Conservation (phyloP, 2,888 invertebrate genomes). For the Drosophila buzzatii region DNA sequence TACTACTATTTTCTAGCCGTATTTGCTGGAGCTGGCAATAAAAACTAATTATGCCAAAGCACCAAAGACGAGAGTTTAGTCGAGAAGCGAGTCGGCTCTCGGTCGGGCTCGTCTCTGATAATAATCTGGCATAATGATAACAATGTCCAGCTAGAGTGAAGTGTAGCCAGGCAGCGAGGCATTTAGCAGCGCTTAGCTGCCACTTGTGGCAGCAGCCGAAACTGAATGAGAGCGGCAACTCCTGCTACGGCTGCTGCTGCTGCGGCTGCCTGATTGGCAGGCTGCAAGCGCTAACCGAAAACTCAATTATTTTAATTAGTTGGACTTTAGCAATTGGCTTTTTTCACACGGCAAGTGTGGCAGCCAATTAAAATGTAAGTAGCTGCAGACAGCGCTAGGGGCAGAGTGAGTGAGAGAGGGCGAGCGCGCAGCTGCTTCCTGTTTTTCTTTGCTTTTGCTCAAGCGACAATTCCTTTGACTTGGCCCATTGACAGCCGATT, state of each 20-base stretch:
- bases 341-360: constrained; percentile 50
- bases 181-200: constrained; percentile 59
- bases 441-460: background rate
- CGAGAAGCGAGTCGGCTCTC: background rate
- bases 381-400: constrained; percentile 17
- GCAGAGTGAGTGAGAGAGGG: background rate
- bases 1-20: constrained; percentile 28
- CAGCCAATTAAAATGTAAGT: constrained; percentile 56
- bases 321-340: constrained; percentile 50
- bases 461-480: constrained; percentile 58
- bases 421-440: constrained; percentile 44
- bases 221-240: background rate
- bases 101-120: constrained; percentile 52
- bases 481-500: constrained; percentile 74
- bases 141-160: constrained; percentile 45
- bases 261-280: constrained; percentile 33
- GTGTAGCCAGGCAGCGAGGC: constrained; percentile 25
- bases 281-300: constrained; percentile 39
- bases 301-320: constrained; percentile 76
- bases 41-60: constrained; percentile 71
- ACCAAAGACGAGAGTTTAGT: constrained; percentile 6
- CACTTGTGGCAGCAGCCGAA: constrained; percentile 30
- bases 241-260: background rate
- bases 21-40: constrained; percentile 69
- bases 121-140: constrained; percentile 77